Evolutionary conservation across 2,797 vertebrate species (phyloP).

Genomic region (Falco berigora): DNA sequence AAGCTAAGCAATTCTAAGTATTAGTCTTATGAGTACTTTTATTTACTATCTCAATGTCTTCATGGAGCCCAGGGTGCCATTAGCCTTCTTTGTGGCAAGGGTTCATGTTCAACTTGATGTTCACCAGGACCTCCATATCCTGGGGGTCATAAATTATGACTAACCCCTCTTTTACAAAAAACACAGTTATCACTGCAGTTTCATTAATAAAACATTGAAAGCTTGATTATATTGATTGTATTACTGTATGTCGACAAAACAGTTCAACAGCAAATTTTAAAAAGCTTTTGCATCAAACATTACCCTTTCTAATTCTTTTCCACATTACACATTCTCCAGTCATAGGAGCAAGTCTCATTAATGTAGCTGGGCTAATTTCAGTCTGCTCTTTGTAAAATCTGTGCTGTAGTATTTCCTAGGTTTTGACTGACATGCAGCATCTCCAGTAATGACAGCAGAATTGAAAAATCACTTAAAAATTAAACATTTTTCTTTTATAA

Average conservation of each 20-base stretch:
- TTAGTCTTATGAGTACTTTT: background rate
- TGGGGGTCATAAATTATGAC: background rate
- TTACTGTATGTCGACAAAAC: background rate
- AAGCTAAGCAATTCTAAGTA: background rate
- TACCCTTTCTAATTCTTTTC: background rate
- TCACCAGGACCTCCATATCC: background rate
- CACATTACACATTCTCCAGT: background rate
- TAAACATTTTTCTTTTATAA: background rate
- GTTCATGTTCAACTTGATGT: background rate
- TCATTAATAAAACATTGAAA: background rate
- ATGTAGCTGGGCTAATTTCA: background rate
- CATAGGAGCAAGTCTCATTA: background rate
- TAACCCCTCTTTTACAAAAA: background rate
- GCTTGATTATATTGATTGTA: background rate
- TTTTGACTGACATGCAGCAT: background rate
- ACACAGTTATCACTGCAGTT: background rate
- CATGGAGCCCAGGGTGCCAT: background rate
- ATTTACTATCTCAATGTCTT: background rate
- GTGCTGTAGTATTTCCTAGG: background rate
- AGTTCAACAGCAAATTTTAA: background rate
- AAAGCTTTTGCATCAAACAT: background rate
- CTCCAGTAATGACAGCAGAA: background rate
- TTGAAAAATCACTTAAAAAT: background rate
- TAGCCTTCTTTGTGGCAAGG: background rate
- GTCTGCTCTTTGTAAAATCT: background rate